Evolutionary conservation across 1,140 invertebrate genomes (phyloP).

Genomic region (Aphaenogaster rudis): DNA sequence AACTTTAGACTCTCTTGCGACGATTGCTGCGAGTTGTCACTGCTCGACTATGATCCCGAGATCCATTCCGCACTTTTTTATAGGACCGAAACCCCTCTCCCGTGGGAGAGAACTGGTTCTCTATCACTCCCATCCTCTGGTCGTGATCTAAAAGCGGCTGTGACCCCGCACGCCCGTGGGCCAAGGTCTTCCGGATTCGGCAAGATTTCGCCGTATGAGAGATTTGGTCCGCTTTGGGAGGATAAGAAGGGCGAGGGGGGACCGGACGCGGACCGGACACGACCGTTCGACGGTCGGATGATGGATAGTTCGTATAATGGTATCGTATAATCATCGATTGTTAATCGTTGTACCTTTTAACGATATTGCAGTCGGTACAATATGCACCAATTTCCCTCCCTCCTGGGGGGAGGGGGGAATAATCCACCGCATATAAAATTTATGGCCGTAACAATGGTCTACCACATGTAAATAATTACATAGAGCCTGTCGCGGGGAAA

Average conservation of each 20-base stretch:
- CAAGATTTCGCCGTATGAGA: slow-evolving; percentile 32
- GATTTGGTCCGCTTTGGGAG: slow-evolving; percentile 10
- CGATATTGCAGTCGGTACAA: background rate
- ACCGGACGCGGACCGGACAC: too few species aligned
- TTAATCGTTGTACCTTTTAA: slow-evolving; percentile 4
- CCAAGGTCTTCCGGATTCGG: slow-evolving; percentile 69
- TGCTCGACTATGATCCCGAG: slow-evolving; percentile 51
- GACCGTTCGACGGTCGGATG: background rate
- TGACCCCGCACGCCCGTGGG: slow-evolving; percentile 22
- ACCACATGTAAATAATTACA: slow-evolving; percentile 38
- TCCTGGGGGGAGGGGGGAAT: background rate
- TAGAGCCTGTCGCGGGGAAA: background rate
- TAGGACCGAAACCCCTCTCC: slow-evolving; percentile 20
- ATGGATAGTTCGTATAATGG: background rate
- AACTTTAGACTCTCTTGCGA: background rate
- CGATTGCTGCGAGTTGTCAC: background rate
- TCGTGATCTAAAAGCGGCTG: slow-evolving; percentile 32
- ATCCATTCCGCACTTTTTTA: slow-evolving; percentile 45
- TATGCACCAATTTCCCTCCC: background rate
- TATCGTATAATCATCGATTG: background rate
- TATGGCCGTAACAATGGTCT: background rate
- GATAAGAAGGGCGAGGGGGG: background rate
- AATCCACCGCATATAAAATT: slow-evolving; percentile 11
- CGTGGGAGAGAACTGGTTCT: slow-evolving; percentile 24
- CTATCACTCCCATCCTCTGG: background rate